Evolutionary conservation across 2,797 vertebrate genomes (phyloP).

Genomic region (Amphiprion clarkii): DNA sequence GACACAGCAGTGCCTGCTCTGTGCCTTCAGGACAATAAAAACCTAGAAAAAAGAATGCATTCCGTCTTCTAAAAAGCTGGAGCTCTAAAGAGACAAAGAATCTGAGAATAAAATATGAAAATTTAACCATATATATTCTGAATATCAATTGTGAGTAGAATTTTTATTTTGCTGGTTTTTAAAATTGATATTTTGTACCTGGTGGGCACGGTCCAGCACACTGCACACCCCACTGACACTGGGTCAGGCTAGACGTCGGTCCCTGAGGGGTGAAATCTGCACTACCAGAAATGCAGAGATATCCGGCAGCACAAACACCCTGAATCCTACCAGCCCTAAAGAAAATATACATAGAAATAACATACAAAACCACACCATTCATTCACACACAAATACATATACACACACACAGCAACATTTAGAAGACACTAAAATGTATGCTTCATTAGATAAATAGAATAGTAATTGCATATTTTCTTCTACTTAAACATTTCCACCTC

Average conservation of each 20-base stretch:
- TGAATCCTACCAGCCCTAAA: conserved; percentile 87
- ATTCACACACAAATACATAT: neutral
- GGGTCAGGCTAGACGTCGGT: conserved; percentile 56
- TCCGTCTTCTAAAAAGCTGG: neutral
- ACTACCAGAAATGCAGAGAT: conserved; percentile 90
- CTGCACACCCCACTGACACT: conserved; percentile 85
- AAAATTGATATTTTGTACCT: conserved; percentile 79
- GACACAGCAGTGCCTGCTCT: conserved; percentile 83
- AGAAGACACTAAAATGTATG: conserved; percentile 5
- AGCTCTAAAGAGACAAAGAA: neutral
- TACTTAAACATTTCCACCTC: conserved; percentile 15
- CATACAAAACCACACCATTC: neutral
- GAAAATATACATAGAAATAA: conserved; percentile 14
- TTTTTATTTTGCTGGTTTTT: neutral
- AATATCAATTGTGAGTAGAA: neutral
- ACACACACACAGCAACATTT: conserved; percentile 16
- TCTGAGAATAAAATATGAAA: neutral
- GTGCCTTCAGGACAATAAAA: conserved; percentile 91
- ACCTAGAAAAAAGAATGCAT: conserved; percentile 77
- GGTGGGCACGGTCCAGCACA: conserved; percentile 91
- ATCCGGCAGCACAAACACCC: conserved; percentile 90
- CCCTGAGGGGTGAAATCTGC: conserved; percentile 84
- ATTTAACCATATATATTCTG: neutral
- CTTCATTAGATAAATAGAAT: conserved; percentile 41
- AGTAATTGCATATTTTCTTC: conserved; percentile 20